Conservation (phyloP, 2,113 vertebrate species). For the Tychaedon coryphoeus region DNA sequence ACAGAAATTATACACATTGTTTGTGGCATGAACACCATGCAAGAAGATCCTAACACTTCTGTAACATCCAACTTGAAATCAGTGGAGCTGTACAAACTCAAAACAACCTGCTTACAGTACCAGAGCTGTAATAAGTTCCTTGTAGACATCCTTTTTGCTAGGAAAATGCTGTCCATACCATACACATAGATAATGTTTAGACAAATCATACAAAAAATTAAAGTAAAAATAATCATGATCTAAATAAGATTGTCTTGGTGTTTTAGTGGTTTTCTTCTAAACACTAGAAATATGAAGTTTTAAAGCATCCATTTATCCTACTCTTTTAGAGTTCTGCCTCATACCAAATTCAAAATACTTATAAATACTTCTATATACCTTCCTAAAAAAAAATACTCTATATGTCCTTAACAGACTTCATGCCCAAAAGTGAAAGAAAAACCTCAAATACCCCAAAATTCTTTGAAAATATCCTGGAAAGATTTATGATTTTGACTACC, state of each 20-base stretch:
- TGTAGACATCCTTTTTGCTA: not conserved
- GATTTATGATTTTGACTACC: not conserved
- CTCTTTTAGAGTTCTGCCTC: not conserved
- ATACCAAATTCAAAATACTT: not conserved
- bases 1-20: not conserved
- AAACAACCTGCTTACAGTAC: not conserved
- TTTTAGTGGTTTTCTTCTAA: not conserved
- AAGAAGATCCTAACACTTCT: not conserved
- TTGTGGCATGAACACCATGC: not conserved
- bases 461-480: not conserved
- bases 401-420: not conserved
- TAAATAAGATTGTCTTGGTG: not conserved
- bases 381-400: not conserved
- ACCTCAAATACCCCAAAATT: fast-evolving
- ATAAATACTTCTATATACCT: not conserved
- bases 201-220: not conserved
- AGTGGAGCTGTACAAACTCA: not conserved
- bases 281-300: not conserved
- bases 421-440: not conserved
- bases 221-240: not conserved
- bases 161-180: not conserved
- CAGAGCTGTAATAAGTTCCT: not conserved
- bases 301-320: not conserved
- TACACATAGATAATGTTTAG: not conserved
- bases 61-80: not conserved